A percentile compares a stretch with the other conserved stretches of the same genome.
Conservation (phyloP, 2,113 vertebrate genomes). For the Zosterops borbonicus region DNA sequence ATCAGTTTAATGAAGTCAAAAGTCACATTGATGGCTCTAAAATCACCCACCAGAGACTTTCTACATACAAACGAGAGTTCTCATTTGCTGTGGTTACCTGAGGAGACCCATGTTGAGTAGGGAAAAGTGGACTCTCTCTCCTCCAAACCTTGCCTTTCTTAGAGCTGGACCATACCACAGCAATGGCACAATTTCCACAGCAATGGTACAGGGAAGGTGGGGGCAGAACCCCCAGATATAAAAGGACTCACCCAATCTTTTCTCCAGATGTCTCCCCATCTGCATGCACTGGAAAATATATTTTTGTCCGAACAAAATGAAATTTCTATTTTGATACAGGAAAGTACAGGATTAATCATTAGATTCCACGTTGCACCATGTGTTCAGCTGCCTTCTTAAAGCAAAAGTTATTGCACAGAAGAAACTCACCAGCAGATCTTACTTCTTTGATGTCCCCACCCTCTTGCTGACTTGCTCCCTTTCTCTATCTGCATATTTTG, state of each 20-base stretch:
- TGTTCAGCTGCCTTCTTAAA: background rate
- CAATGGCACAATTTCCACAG: background rate
- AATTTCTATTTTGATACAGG: background rate
- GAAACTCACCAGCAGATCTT: background rate
- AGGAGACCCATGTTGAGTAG: background rate
- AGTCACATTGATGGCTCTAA: background rate
- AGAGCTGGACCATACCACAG: background rate
- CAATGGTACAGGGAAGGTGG: background rate
- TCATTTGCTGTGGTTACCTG: background rate
- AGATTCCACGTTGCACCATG: background rate
- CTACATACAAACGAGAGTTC: background rate
- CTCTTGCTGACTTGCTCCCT: background rate
- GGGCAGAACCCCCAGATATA: background rate
- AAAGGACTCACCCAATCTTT: background rate
- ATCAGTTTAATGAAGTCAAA: background rate
- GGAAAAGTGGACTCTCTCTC: background rate
- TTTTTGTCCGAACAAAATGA: background rate
- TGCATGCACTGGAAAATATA: background rate
- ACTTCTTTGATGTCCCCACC: background rate
- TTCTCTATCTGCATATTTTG: constrained; percentile 41
- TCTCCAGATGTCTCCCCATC: background rate
- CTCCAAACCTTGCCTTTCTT: background rate
- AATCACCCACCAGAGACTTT: background rate
- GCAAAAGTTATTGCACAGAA: background rate
- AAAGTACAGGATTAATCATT: background rate